Percentiles rank a stretch among this genome's conserved stretches.
These are phyloP conservation scores for Stichodactyla mertensii DNA, from an alignment of 64 coral and sea anemone species.

Conservation along the genomic window DNA sequence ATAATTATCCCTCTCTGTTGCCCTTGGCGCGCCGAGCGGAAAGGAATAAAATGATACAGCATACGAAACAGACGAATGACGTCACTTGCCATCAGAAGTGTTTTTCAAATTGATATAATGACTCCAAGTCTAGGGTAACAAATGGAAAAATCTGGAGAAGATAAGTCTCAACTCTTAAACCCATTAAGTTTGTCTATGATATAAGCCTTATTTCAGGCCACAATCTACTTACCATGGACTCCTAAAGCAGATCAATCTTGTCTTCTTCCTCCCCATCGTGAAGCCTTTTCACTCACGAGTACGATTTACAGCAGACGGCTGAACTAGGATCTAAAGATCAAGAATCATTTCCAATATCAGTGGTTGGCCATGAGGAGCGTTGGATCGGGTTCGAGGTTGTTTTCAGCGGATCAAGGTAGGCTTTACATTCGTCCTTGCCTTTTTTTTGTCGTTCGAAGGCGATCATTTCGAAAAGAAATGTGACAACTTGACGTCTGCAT, in stretches of 20 bases:
- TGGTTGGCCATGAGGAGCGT: neutral
- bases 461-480: neutral
- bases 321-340: neutral
- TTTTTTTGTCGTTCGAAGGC: neutral
- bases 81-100: neutral
- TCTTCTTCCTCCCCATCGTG: neutral
- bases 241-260: neutral
- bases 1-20: no score
- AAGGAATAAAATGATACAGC: neutral
- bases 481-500: neutral
- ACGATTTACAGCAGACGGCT: no score
- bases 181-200: neutral
- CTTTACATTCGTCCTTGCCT: neutral
- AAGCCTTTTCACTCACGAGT: neutral
- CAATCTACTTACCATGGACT: neutral
- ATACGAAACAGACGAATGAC: neutral
- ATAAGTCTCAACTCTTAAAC: neutral
- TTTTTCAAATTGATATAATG: neutral
- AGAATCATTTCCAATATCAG: neutral
- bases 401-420: neutral
- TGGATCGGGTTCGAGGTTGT: neutral
- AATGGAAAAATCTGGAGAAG: neutral
- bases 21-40: neutral
- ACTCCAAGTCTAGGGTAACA: neutral
- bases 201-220: neutral